A percentile compares a stretch with the other conserved stretches of the same genome.
Conservation (phyloP, 2,797 vertebrate species). For the Takifugu ocellatus region DNA sequence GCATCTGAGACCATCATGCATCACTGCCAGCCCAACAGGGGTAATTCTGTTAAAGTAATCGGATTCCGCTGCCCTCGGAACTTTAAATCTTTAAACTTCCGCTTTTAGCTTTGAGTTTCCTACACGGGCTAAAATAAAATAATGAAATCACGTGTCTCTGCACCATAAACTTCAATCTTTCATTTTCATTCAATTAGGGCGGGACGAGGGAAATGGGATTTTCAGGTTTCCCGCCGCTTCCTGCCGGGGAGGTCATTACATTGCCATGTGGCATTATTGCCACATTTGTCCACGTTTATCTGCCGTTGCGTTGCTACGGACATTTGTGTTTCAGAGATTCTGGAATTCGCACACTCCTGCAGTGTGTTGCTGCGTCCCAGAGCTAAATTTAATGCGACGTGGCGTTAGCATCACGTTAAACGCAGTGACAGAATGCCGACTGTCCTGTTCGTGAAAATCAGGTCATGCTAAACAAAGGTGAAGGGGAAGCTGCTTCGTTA, state of each 20-base stretch:
- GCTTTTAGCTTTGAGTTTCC: no score
- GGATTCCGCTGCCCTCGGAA: neutral
- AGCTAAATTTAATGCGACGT: constrained; percentile 30
- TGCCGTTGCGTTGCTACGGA: constrained; percentile 28
- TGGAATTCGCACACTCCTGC: constrained; percentile 18
- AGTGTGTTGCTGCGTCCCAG: constrained; percentile 18
- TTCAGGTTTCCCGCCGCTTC: constrained; percentile 27
- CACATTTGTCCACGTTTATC: constrained; percentile 46
- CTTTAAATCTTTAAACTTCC: neutral
- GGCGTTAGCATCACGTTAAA: constrained; percentile 8
- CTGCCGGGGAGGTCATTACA: constrained; percentile 22
- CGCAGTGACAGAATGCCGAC: constrained; percentile 8
- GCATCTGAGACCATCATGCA: no score
- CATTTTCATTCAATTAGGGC: constrained; percentile 51
- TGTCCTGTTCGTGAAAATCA: neutral
- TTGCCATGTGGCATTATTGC: constrained; percentile 18
- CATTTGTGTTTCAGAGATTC: constrained; percentile 8
- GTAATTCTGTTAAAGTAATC: neutral
- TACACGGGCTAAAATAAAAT: no score
- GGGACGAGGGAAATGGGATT: constrained; percentile 34
- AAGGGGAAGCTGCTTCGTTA: neutral
- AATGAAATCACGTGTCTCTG: neutral
- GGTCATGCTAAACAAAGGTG: neutral
- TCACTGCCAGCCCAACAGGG: neutral
- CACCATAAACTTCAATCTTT: constrained; percentile 38